Percentiles rank a stretch among this genome's conserved stretches.
Conservation (phyloP, 2,113 vertebrate species). For the Egretta garzetta region DNA sequence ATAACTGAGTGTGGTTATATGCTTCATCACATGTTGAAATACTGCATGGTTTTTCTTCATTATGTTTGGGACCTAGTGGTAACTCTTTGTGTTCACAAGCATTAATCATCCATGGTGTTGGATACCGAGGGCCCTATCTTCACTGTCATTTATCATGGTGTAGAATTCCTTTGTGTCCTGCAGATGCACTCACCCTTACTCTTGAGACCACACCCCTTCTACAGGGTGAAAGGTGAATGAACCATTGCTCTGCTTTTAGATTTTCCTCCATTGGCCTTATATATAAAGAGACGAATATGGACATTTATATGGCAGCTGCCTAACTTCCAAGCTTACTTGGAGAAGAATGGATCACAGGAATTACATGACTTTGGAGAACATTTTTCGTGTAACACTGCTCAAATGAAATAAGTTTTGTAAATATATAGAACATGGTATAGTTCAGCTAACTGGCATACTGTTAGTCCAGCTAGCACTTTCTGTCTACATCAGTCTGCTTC, state of each 20-base stretch:
- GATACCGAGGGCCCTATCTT: background rate
- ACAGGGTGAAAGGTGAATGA: background rate
- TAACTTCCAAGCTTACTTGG: background rate
- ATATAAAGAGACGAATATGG: background rate
- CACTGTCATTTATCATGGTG: constrained; percentile 1
- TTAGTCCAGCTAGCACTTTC: background rate
- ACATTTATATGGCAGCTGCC: background rate
- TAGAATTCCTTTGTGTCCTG: background rate
- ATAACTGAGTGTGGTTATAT: background rate
- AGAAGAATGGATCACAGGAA: background rate
- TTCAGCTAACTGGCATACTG: background rate
- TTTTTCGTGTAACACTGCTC: background rate
- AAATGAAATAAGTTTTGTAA: background rate
- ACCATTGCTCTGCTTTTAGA: background rate
- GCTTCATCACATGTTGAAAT: background rate
- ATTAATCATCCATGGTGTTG: constrained; percentile 17
- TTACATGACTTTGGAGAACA: background rate
- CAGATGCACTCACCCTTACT: background rate
- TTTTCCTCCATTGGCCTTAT: background rate
- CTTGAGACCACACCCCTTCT: background rate
- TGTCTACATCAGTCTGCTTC: background rate
- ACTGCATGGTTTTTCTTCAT: background rate
- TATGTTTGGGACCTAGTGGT: background rate
- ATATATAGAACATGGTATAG: background rate
- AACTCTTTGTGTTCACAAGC: constrained; percentile 17